These are phyloP conservation scores for Gallinago nigripennis DNA, from an alignment of 2,797 vertebrate species.

Conservation along the genomic window DNA sequence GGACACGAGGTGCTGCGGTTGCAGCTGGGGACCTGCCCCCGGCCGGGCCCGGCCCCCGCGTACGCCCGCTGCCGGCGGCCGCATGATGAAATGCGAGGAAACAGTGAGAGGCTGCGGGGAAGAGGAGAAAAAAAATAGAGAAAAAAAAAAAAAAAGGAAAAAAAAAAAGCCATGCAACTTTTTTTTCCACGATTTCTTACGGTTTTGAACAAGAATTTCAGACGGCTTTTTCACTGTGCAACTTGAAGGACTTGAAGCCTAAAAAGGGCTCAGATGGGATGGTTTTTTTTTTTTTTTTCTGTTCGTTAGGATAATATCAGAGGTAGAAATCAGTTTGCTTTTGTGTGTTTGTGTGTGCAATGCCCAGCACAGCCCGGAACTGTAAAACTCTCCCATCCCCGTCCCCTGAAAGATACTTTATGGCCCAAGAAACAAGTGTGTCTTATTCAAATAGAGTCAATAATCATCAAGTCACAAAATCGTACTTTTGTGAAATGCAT, in stretches of 20 bases:
- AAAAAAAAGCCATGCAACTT: background rate
- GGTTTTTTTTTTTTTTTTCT: too few species aligned
- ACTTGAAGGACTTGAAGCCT: background rate
- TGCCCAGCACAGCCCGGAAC: background rate
- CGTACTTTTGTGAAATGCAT: background rate
- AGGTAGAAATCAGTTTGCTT: accelerated
- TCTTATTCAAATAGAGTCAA: accelerated
- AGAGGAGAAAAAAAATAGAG: too few species aligned
- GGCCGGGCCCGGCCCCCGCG: background rate
- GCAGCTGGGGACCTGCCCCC: background rate
- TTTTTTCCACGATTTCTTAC: background rate
- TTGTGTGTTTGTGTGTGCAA: too few species aligned
- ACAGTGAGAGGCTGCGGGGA: background rate
- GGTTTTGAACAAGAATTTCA: background rate
- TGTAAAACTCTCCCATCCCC: background rate
- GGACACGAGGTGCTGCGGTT: background rate
- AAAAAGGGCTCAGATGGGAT: background rate
- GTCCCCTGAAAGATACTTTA: accelerated
- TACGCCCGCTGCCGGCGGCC: background rate
- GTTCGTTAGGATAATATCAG: background rate
- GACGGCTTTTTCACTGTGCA: background rate
- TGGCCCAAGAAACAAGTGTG: accelerated
- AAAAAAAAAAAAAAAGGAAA: background rate
- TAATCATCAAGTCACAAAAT: background rate
- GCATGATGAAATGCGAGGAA: background rate